Percentiles rank a stretch among this genome's conserved stretches.
Evolutionary conservation across 1,140 invertebrate genomes (phyloP).

Genomic region (Orchesella cincta): DNA sequence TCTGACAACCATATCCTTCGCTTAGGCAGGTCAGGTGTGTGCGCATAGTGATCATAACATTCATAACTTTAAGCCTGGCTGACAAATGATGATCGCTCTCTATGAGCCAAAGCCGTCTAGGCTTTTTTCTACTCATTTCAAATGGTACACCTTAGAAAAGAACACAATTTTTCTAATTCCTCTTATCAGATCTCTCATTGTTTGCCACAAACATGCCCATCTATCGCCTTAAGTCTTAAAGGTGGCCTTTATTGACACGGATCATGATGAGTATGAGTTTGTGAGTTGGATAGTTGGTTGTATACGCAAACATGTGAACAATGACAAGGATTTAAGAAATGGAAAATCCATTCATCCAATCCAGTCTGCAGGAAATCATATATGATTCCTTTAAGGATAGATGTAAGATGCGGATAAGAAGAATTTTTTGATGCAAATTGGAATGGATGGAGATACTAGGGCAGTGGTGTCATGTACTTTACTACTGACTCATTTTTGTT

Average conservation of each 20-base stretch:
- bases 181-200: conserved; percentile 15
- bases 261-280: conserved; percentile 1
- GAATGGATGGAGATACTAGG: not conserved
- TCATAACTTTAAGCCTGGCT: not conserved
- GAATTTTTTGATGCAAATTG: not conserved
- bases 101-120: not conserved
- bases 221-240: conserved; percentile 19
- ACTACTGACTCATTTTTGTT: not conserved
- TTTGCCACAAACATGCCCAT: not conserved
- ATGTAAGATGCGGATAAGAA: too few relatives aligned
- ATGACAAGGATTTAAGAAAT: not conserved
- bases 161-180: conserved; percentile 16
- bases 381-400: too few relatives aligned
- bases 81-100: conserved; percentile 1
- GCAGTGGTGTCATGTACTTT: conserved; percentile 8
- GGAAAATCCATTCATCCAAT: not conserved
- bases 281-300: not conserved
- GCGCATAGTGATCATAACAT: not conserved
- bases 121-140: not conserved
- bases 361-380: too few relatives aligned
- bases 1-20: conserved; percentile 19
- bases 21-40: conserved; percentile 9
- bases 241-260: conserved; percentile 15
- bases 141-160: not conserved
- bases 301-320: not conserved